Evolutionary conservation across 2,113 vertebrate genomes (phyloP).

Genomic region (Brachyistius frenatus): DNA sequence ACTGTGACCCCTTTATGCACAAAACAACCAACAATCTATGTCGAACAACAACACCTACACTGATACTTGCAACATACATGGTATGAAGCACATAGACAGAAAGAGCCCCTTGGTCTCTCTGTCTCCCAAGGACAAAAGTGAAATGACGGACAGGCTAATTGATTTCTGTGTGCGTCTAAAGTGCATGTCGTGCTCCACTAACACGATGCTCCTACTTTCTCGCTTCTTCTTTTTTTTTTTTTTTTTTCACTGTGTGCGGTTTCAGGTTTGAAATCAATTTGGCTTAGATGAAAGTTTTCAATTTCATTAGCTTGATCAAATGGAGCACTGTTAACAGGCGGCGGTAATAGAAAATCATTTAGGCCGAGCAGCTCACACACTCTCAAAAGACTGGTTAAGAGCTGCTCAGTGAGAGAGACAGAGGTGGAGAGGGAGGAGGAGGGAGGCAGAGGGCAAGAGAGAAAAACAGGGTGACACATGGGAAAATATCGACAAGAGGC

Average conservation of each 20-base stretch:
- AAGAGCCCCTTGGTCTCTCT: slow-evolving; percentile 4
- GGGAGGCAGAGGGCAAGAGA: background rate
- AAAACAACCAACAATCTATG: background rate
- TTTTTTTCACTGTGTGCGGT: slow-evolving; percentile 24
- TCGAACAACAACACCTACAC: too few relatives aligned
- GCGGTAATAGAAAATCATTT: slow-evolving; percentile 86
- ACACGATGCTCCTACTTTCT: slow-evolving; percentile 26
- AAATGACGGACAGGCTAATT: slow-evolving; percentile 53
- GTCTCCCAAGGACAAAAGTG: slow-evolving; percentile 49
- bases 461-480: slow-evolving; percentile 26
- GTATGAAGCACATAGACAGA: slow-evolving; percentile 15
- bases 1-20: background rate
- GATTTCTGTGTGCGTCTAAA: slow-evolving; percentile 56
- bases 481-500: slow-evolving; percentile 36
- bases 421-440: slow-evolving; percentile 23
- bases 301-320: slow-evolving; percentile 86
- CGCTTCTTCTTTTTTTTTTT: background rate
- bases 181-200: slow-evolving; percentile 53
- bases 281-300: slow-evolving; percentile 85
- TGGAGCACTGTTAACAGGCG: slow-evolving; percentile 83
- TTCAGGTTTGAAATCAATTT: slow-evolving; percentile 84
- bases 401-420: slow-evolving; percentile 57
- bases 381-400: slow-evolving; percentile 75
- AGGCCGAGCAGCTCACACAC: slow-evolving; percentile 70
- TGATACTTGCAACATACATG: background rate